Conservation (phyloP, 2,888 invertebrate species). For the Perdita meconis region DNA sequence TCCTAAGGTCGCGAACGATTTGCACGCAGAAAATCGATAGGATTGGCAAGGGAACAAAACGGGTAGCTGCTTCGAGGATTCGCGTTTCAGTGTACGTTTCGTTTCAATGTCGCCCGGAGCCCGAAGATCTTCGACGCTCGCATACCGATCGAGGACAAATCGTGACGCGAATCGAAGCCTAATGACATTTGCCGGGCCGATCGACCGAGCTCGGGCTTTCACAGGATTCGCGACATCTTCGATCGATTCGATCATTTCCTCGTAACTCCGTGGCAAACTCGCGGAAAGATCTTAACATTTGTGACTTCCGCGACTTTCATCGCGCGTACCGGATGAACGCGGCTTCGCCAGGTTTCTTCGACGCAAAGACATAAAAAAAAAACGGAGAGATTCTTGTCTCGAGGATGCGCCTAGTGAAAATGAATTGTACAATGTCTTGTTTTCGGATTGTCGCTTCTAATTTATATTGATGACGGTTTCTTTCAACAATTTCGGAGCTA, state of each 20-base stretch:
- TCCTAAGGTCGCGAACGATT: background rate
- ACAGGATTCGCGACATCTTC: slow-evolving; percentile 14
- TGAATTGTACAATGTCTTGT: background rate
- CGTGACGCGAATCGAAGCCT: slow-evolving; percentile 64
- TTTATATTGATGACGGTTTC: background rate
- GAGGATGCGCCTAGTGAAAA: background rate
- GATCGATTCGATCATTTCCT: slow-evolving; percentile 21
- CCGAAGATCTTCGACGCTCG: slow-evolving; percentile 49
- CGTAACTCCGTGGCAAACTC: background rate
- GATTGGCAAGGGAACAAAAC: background rate
- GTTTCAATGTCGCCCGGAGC: slow-evolving; percentile 59
- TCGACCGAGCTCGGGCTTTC: slow-evolving; percentile 34
- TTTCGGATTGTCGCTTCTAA: background rate
- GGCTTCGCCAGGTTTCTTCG: background rate
- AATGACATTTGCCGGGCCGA: slow-evolving; percentile 61
- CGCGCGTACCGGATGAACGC: slow-evolving; percentile 6
- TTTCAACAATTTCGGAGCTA: no score
- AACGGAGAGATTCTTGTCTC: background rate
- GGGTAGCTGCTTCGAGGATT: slow-evolving; percentile 18
- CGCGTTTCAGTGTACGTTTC: slow-evolving; percentile 42
- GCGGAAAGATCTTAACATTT: slow-evolving; percentile 15
- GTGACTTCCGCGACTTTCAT: slow-evolving; percentile 44
- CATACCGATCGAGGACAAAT: slow-evolving; percentile 72
- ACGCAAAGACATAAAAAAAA: background rate
- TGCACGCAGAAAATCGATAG: background rate